Evolutionary conservation across 2,113 vertebrate species (phyloP), one percentile per base, ranked within the genome.

Genomic region (Spea bombifrons): DNA sequence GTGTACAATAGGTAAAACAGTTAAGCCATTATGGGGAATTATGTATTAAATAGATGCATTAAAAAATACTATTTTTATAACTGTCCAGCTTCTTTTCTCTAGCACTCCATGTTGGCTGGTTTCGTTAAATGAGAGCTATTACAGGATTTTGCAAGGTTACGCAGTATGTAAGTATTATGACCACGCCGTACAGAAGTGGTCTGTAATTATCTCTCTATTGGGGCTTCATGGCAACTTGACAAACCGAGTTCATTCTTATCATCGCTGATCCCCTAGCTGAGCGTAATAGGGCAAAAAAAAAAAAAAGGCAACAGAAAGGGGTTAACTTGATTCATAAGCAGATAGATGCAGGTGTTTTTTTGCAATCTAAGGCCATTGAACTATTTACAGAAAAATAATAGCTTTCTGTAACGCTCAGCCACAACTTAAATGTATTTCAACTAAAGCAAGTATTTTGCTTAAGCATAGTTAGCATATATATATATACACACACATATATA

Each of bases 71-170:
- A 30, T 30, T 30, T 30, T 30, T 30, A 30, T 30, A 30, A 30
- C 30, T 30, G 30, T 30, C 2, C 30, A 30, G 30, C 30, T 1
- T 30, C 4, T 59, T 59, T 59, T 9, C 12, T 59, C 15, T 3
- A 76, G 55, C 52, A 69, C 48, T 68, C 43, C 48, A 17, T 15
- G 17, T 44, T 30, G 50, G n/a, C 53, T 76, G 75, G 8, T 55
- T 47, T 12, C 59, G 15, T 15, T 59, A 69, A 76, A 68, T 68
- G 55, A 76, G 75, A 68, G 75, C 75, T 76, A 68, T 76, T 80
- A 57, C 8, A 55, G 78, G 71, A 80, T 80, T 68, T 67, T 67
- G 10, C 48, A 48, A 50, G 16, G 59, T 48, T 59, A 53, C 71
- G 61, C 78, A 80, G 50, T 67, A 67, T 55, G 77, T 15, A 73